Evolutionary conservation across 2,888 invertebrate genomes (phyloP).

Genomic region (Caenorhabditis sinica): DNA sequence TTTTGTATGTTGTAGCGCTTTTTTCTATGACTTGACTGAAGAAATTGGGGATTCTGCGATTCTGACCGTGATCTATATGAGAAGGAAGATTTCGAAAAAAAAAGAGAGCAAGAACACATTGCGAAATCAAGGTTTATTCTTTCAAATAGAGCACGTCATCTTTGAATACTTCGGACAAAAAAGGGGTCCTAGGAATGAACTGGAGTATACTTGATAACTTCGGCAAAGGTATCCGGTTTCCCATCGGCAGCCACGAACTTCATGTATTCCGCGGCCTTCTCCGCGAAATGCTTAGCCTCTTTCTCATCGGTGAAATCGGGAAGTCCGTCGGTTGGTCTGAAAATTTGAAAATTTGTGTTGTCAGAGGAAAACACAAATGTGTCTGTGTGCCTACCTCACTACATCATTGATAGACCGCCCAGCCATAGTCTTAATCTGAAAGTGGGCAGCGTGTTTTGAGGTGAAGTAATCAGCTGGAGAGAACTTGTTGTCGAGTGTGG

Average conservation of each 20-base stretch:
- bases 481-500: slow-evolving; percentile 54
- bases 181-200: slow-evolving; percentile 37
- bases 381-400: slow-evolving; percentile 23
- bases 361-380: not conserved
- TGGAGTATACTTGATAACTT: slow-evolving; percentile 57
- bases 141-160: not conserved
- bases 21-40: not conserved
- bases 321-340: slow-evolving; percentile 44
- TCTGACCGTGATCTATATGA: slow-evolving; percentile 20
- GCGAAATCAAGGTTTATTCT: slow-evolving; percentile 36
- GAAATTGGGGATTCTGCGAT: too few species aligned
- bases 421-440: slow-evolving; percentile 58
- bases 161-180: not conserved
- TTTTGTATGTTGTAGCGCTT: slow-evolving; percentile 40
- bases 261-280: slow-evolving; percentile 57
- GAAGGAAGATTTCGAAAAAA: slow-evolving; percentile 9
- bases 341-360: not conserved
- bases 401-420: slow-evolving; percentile 47
- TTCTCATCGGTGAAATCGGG: slow-evolving; percentile 60
- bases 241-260: slow-evolving; percentile 53
- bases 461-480: slow-evolving; percentile 56
- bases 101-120: too few species aligned
- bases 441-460: slow-evolving; percentile 59
- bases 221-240: slow-evolving; percentile 63
- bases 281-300: slow-evolving; percentile 49